These are phyloP conservation scores for Melanotaenia pygmaea DNA, from an alignment of 2,797 vertebrate species.

Conservation along the genomic window DNA sequence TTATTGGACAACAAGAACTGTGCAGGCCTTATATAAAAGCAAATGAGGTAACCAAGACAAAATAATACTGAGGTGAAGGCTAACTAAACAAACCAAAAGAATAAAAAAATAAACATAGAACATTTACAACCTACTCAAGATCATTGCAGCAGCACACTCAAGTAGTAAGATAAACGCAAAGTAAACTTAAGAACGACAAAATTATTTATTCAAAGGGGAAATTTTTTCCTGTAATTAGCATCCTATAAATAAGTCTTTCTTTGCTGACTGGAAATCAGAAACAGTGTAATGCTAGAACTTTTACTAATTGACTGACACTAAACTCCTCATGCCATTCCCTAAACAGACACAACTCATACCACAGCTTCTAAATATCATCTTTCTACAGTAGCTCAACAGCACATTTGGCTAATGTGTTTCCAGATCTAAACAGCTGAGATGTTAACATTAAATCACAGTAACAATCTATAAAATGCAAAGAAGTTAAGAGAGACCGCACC, in stretches of 20 bases:
- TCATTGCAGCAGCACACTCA: slow-evolving; percentile 39
- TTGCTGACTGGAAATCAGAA: slow-evolving; percentile 41
- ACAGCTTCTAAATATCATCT: slow-evolving; percentile 64
- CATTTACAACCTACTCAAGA: slow-evolving; percentile 4
- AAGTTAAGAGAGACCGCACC: slow-evolving; percentile 46
- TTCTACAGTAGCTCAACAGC: slow-evolving; percentile 62
- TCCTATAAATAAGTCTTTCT: slow-evolving; percentile 50
- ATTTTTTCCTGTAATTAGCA: slow-evolving; percentile 32
- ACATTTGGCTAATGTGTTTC: slow-evolving; percentile 60
- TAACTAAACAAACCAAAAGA: slow-evolving; percentile 19
- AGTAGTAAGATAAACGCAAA: slow-evolving; percentile 47
- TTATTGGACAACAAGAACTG: slow-evolving; percentile 67
- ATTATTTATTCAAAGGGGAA: slow-evolving; percentile 27
- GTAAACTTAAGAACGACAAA: slow-evolving; percentile 24
- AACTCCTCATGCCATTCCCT: slow-evolving; percentile 60
- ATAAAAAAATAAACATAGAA: slow-evolving; percentile 23
- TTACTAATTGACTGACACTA: slow-evolving; percentile 57
- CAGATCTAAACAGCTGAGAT: slow-evolving; percentile 68
- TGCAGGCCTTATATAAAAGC: slow-evolving; percentile 51
- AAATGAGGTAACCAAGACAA: slow-evolving; percentile 46
- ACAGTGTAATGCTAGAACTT: slow-evolving; percentile 67
- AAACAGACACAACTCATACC: slow-evolving; percentile 66
- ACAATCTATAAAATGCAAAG: slow-evolving; percentile 84
- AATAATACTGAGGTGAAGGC: slow-evolving; percentile 25
- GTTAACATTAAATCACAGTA: slow-evolving; percentile 74